Evolutionary conservation across 92 coral and sea anemone genomes (phyloP).

Genomic region (Zoanthus gigantus): DNA sequence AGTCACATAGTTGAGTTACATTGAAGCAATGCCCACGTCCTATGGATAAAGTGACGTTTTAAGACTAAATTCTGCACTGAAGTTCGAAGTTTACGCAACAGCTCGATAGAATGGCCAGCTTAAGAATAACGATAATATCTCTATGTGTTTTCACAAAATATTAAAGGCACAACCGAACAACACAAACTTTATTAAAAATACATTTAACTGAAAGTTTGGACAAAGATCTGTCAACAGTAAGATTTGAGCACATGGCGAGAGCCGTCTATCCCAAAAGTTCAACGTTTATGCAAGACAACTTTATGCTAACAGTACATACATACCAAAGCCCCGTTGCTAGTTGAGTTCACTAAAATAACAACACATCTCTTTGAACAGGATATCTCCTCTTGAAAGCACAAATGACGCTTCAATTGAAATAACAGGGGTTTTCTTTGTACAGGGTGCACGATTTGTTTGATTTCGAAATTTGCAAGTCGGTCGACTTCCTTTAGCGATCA

Average conservation of each 20-base stretch:
- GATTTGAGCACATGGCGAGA: not conserved
- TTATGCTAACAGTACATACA: not conserved
- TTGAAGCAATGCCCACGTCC: no score
- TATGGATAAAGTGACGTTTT: not conserved
- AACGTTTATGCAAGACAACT: not conserved
- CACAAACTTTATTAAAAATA: slow-evolving; percentile 32
- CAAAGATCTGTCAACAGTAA: slow-evolving; percentile 45
- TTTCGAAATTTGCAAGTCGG: slow-evolving; percentile 40
- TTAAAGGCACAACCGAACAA: slow-evolving; percentile 21
- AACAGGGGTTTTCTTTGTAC: not conserved
- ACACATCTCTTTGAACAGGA: not conserved
- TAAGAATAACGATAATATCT: slow-evolving; percentile 1
- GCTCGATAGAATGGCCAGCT: not conserved
- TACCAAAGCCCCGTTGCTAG: not conserved
- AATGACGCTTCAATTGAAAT: not conserved
- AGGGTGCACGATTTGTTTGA: slow-evolving; percentile 15
- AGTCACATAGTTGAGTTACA: not conserved
- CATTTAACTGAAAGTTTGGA: slow-evolving; percentile 25
- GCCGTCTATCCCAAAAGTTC: not conserved
- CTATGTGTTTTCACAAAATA: slow-evolving; percentile 44
- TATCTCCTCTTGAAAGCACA: not conserved
- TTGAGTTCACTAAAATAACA: not conserved
- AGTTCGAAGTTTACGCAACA: not conserved
- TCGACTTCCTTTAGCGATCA: slow-evolving; percentile 33
- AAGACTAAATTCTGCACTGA: not conserved